Evolutionary conservation across 2,888 invertebrate species (phyloP).

Genomic region (Cistogaster globosa): DNA sequence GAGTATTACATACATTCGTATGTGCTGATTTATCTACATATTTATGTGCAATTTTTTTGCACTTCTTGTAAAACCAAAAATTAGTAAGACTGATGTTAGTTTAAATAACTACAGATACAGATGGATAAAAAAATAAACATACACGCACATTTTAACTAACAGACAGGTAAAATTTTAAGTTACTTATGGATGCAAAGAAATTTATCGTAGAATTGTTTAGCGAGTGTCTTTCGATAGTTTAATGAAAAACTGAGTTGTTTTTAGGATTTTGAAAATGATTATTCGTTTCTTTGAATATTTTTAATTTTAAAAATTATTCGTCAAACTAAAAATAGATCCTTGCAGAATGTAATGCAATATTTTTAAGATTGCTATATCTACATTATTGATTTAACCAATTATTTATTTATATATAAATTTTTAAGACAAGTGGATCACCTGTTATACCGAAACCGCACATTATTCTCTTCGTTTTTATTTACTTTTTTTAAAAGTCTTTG

Average conservation of each 20-base stretch:
- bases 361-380: too few relatives aligned
- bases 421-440: too few relatives aligned
- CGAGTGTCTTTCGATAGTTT: constrained; percentile 12
- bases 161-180: not conserved
- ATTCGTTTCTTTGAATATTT: not conserved
- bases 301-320: too few relatives aligned
- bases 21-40: not conserved
- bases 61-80: constrained; percentile 47
- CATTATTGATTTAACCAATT: too few relatives aligned
- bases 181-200: not conserved
- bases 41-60: not conserved
- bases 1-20: not conserved
- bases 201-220: not conserved
- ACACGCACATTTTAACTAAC: not conserved
- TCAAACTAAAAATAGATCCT: too few relatives aligned
- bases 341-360: too few relatives aligned
- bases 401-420: too few relatives aligned
- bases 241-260: not conserved
- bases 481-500: too few relatives aligned
- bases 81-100: constrained; percentile 68
- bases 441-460: too few relatives aligned
- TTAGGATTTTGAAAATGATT: not conserved
- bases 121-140: constrained; percentile 54
- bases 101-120: constrained; percentile 63
- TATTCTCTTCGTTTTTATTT: too few relatives aligned